Base-by-base conservation (phyloP, 2,113 vertebrate species). In the Sebastes schlegelii region DNA sequence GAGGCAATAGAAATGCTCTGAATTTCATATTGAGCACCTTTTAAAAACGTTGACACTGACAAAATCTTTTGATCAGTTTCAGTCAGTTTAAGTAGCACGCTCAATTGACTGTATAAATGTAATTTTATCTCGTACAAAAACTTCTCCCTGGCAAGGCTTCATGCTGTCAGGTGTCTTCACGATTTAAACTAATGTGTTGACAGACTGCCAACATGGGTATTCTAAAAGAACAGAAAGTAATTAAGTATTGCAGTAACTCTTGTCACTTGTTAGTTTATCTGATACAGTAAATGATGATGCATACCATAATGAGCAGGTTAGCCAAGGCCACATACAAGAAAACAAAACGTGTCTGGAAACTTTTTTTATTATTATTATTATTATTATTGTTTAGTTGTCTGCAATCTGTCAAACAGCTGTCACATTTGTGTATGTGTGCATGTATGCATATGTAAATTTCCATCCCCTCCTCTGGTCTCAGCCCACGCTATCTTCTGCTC, bases 401-500 rank as follows among this genome's bases (percentile, higher is more conserved):
- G 0, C 40, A 65, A 8, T 82, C 70, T 82, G 66, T 79, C 77
- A 74, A 46, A 77, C 82, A 84, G 79, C 71, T 66, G 70, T 88
- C 77, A 16, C n/a, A 9, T 79, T 19, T 42, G 12, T 52, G 43
- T 67, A 45, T 16, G 45, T 46, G 64, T 43, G 61, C 45, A 16
- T 17, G 65, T 42, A 12, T 63, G 52, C 19, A 16, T 73, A 79
- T 89, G 80, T 19, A 83, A 80, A 91, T 88, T 7, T 55, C 6
- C n/a, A 74, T 51, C 75, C 66, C 82, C 74, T 80, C 62, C 63
- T 77, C 72, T 67, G 64, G 82, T 88, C 78, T 70, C 86, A 55
- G 11, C 43, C 57, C 7, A 26, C 76, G 71, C 83, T 90, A 86
- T 91, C 86, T 79, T 58, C 80, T 70, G 4, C 86, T 78, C 79